Evolutionary conservation across 2,888 invertebrate species (phyloP), one percentile per base, ranked within the genome.

Genomic region (Anaspis maculata): DNA sequence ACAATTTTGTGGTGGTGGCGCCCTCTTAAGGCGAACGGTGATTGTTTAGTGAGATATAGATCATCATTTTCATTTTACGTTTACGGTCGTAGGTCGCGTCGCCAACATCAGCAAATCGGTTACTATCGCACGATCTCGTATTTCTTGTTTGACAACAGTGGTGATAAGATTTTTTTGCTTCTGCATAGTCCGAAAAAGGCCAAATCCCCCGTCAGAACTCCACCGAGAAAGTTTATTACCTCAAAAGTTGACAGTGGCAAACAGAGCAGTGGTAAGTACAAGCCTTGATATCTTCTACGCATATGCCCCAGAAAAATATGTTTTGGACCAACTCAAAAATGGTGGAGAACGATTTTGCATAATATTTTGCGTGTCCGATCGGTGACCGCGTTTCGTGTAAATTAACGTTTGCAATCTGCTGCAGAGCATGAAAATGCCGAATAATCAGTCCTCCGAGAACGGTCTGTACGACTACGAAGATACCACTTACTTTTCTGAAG

Each of bases 381-480:
- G n/a, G n/a, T n/a, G n/a, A n/a, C n/a, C n/a, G n/a, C n/a, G n/a
- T n/a, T n/a, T n/a, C n/a, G n/a, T n/a, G n/a, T n/a, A n/a, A n/a
- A n/a, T n/a, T n/a, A n/a, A n/a, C n/a, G n/a, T 6, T 19, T 9
- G 19, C 19, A 19, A 19, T 26, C 21, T 7, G 9, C 32, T 30
- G 44, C 34, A 55, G 54, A 61, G 50, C 51, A 62, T 62, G 62
- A 61, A 61, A 50, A 56, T 57, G 47, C 54, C 54, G 30, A 53
- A 52, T 33, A 53, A 56, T 44, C 53, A 61, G 31, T 49, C 57
- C 19, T 44, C 49, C 30, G 58, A 60, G 41, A 59, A 57, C 41
- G 58, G 57, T 29, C 48, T 58, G 28, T 61, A 57, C 30, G 56
- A 56, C 26, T 60, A 59, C 37, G 57, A 58, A 44, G 59, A 59